These are phyloP conservation scores for Agapornis roseicollis DNA, from an alignment of 2,113 vertebrate genomes.

Conservation along the genomic window DNA sequence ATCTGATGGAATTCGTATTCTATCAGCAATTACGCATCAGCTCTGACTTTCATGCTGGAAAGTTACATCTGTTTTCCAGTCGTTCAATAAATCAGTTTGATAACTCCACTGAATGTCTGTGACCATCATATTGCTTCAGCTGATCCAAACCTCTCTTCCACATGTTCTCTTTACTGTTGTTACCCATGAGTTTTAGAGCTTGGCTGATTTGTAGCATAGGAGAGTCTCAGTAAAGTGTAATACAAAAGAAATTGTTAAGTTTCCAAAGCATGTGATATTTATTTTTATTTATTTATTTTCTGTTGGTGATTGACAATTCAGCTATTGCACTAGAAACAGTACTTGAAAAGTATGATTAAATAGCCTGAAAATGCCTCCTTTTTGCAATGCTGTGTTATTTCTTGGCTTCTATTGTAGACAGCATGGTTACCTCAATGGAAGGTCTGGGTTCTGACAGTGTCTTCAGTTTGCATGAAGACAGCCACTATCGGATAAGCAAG, in stretches of 20 bases:
- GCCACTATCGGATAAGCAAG: constrained; percentile 93
- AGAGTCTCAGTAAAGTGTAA: background rate
- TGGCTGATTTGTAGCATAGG: background rate
- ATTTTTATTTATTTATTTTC: background rate
- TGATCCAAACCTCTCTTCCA: background rate
- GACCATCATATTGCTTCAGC: background rate
- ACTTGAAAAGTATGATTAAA: background rate
- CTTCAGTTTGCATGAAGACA: constrained; percentile 89
- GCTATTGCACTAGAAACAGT: background rate
- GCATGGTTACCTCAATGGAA: constrained; percentile 90
- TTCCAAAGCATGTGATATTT: background rate
- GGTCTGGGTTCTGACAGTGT: constrained; percentile 93
- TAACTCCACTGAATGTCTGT: background rate
- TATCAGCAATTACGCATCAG: background rate
- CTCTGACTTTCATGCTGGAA: background rate
- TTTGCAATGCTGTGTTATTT: background rate
- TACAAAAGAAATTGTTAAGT: background rate
- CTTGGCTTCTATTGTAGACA: constrained; percentile 75
- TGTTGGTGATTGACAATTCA: background rate
- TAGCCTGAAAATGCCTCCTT: background rate
- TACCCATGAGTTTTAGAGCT: background rate
- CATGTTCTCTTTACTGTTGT: rapidly evolving
- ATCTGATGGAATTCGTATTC: background rate
- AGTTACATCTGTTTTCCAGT: background rate
- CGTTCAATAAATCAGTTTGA: background rate